Evolutionary conservation across 2,113 vertebrate genomes (phyloP).

Genomic region (Myotis lucifugus): DNA sequence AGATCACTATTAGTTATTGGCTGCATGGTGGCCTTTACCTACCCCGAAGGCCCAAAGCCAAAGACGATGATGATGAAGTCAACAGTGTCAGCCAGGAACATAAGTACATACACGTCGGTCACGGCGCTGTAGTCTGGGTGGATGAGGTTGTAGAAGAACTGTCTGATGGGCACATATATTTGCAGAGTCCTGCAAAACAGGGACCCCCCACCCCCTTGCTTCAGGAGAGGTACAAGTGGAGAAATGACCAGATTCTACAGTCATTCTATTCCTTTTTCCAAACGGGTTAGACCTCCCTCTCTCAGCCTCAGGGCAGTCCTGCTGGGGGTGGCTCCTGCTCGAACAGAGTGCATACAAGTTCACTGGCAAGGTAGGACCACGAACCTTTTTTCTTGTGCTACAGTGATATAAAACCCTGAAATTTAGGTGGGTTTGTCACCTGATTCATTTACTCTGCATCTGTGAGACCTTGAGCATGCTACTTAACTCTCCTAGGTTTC

Average conservation of each 20-base stretch:
- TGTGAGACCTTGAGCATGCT: not conserved
- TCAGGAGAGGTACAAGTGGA: not conserved
- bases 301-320: not conserved
- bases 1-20: rapidly evolving
- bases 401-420: not conserved
- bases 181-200: slow-evolving; percentile 89
- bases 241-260: rapidly evolving
- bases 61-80: slow-evolving; percentile 99
- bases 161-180: slow-evolving; percentile 93
- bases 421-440: not conserved
- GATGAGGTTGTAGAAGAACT: slow-evolving; percentile 98
- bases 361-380: not conserved
- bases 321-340: not conserved
- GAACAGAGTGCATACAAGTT: not conserved
- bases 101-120: slow-evolving; percentile 97
- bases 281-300: not conserved
- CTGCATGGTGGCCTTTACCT: slow-evolving; percentile 60
- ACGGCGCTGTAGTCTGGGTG: slow-evolving; percentile 98
- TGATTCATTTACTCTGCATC: not conserved
- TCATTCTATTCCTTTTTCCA: not conserved
- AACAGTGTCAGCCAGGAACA: slow-evolving; percentile 98
- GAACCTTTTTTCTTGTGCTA: not conserved
- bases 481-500: not conserved
- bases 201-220: not conserved
- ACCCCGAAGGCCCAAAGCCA: slow-evolving; percentile 98